phyloP scores from a whole-genome alignment of 2,888 invertebrate species.

The Heliconius hortense region DNA sequence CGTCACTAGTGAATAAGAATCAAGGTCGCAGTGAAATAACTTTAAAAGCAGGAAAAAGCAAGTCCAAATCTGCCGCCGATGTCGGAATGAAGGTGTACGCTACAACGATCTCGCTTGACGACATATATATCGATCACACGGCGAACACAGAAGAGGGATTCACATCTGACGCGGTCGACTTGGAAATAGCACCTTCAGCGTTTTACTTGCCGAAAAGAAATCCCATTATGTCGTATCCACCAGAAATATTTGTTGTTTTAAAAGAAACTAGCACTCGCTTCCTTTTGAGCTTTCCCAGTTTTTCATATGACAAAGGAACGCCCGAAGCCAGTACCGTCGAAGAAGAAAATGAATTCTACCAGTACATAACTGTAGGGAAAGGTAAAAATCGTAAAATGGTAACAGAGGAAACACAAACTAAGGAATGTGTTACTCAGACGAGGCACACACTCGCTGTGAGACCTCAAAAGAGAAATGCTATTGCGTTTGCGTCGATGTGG shows the following conservation, averaged over 20 bases:
- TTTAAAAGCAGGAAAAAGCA: slow-evolving; percentile 52
- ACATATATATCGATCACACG: slow-evolving; percentile 77
- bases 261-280: slow-evolving; percentile 85
- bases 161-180: slow-evolving; percentile 50
- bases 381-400: slow-evolving; percentile 85
- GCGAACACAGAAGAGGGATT: slow-evolving; percentile 67
- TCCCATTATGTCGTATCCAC: slow-evolving; percentile 70
- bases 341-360: slow-evolving; percentile 85
- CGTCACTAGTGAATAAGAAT: slow-evolving; percentile 62
- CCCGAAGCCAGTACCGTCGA: slow-evolving; percentile 81
- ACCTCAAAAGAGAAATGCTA: slow-evolving; percentile 79
- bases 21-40: slow-evolving; percentile 55
- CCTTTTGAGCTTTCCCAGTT: slow-evolving; percentile 84
- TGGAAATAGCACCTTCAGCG: slow-evolving; percentile 69
- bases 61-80: slow-evolving; percentile 51
- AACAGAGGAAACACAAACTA: slow-evolving; percentile 87
- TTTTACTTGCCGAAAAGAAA: slow-evolving; percentile 64
- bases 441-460: slow-evolving; percentile 83
- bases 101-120: slow-evolving; percentile 77
- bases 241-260: slow-evolving; percentile 83
- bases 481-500: slow-evolving; percentile 87
- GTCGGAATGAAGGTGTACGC: slow-evolving; percentile 69
- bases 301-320: slow-evolving; percentile 83
- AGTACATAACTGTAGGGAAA: slow-evolving; percentile 85
- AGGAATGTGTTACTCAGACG: slow-evolving; percentile 82